Percentiles rank a stretch among this genome's conserved stretches.
Conservation (phyloP, 2,888 invertebrate genomes). For the Epirrhoe alternata region DNA sequence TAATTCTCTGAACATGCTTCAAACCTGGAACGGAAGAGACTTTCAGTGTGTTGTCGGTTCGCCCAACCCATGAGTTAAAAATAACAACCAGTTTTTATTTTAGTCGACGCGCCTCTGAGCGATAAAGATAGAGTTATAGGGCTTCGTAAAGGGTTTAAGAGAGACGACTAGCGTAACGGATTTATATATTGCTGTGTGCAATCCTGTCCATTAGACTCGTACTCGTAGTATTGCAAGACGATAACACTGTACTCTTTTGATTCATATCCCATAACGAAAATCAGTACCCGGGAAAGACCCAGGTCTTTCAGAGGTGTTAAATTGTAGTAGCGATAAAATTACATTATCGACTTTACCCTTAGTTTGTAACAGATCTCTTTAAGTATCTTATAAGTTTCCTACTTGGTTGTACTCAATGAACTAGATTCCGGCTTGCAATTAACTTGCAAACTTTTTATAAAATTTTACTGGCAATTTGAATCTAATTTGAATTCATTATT, state of each 20-base stretch:
- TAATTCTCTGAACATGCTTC: slow-evolving; percentile 36
- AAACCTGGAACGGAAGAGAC: slow-evolving; percentile 75
- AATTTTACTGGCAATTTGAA: too few relatives aligned
- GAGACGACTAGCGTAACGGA: slow-evolving; percentile 76
- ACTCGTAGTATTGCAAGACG: slow-evolving; percentile 55
- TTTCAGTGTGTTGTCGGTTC: slow-evolving; percentile 73
- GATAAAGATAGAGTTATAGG: slow-evolving; percentile 75
- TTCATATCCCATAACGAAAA: too few relatives aligned
- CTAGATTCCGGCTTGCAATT: too few relatives aligned
- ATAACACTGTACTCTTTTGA: slow-evolving; percentile 19
- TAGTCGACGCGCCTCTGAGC: slow-evolving; percentile 72
- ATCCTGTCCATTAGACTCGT: slow-evolving; percentile 65
- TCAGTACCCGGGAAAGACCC: too few relatives aligned
- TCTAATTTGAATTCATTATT: too few relatives aligned
- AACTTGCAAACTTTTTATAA: too few relatives aligned
- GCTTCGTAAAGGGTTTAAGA: slow-evolving; percentile 63
- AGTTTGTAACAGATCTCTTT: too few relatives aligned
- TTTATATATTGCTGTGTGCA: slow-evolving; percentile 76
- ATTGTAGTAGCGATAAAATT: too few relatives aligned
- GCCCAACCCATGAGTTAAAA: slow-evolving; percentile 81
- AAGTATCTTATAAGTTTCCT: too few relatives aligned
- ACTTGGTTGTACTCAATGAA: too few relatives aligned
- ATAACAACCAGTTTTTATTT: slow-evolving; percentile 84
- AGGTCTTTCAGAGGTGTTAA: too few relatives aligned
- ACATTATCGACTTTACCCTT: too few relatives aligned